Evolutionary conservation across 2,888 invertebrate species (phyloP).

Genomic region (Microdon myrmicae): DNA sequence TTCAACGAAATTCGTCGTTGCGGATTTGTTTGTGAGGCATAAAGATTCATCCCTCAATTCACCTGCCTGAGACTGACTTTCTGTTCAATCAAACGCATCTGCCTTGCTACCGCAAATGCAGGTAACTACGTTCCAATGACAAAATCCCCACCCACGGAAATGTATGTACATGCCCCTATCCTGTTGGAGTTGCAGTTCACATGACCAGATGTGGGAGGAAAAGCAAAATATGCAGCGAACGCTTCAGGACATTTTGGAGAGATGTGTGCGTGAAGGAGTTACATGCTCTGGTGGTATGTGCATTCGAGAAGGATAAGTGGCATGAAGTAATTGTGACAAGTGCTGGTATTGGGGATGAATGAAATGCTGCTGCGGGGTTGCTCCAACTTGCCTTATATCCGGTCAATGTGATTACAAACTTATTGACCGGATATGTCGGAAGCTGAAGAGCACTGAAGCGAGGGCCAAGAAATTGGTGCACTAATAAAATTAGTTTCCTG

Average conservation of each 20-base stretch:
- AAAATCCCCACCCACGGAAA: no score
- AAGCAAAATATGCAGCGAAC: conserved; percentile 55
- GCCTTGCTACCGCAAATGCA: conserved; percentile 74
- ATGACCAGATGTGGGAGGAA: conserved; percentile 72
- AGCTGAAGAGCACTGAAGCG: conserved; percentile 1
- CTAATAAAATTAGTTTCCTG: conserved; percentile 37
- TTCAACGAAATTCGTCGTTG: conserved; percentile 1
- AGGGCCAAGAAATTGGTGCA: conserved; percentile 18
- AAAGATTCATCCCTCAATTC: conserved; percentile 2
- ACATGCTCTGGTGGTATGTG: conserved; percentile 7
- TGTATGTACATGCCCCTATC: no score
- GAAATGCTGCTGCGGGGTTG: conserved; percentile 20
- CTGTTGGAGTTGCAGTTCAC: no score
- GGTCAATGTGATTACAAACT: conserved; percentile 29
- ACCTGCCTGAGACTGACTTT: conserved; percentile 72
- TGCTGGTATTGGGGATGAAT: neutral
- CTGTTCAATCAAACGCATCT: conserved; percentile 72
- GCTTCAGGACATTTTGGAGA: conserved; percentile 9
- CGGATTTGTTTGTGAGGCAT: conserved; percentile 1
- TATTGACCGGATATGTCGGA: conserved; percentile 22
- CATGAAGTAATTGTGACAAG: conserved; percentile 10
- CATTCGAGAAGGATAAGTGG: conserved; percentile 12
- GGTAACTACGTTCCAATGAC: no score
- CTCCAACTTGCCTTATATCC: conserved; percentile 17
- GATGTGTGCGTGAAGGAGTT: conserved; percentile 22